phyloP scores from a whole-genome alignment of 2,888 invertebrate species.

The Agonopterix heracliana region DNA sequence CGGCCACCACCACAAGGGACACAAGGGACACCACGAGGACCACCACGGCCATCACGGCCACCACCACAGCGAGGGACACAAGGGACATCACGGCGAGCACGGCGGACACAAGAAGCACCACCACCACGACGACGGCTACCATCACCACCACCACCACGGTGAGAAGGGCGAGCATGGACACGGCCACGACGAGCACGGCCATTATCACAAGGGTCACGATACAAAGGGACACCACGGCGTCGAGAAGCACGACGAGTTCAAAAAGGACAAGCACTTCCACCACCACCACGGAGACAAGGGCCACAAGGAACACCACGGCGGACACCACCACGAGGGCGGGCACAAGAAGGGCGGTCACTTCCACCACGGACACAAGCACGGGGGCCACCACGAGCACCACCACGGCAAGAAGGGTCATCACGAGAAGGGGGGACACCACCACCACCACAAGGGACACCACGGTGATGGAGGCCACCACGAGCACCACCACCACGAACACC shows the following conservation, averaged over 20 bases:
- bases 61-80: slow-evolving; percentile 80
- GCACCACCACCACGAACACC: slow-evolving; percentile 82
- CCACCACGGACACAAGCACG: slow-evolving; percentile 87
- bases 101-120: slow-evolving; percentile 80
- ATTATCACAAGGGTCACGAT: slow-evolving; percentile 88
- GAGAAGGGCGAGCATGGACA: slow-evolving; percentile 79
- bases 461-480: slow-evolving; percentile 85
- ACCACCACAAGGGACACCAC: slow-evolving; percentile 86
- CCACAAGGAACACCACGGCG: slow-evolving; percentile 85
- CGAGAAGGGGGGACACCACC: slow-evolving; percentile 85
- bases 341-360: slow-evolving; percentile 87
- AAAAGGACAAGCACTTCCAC: slow-evolving; percentile 90
- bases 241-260: slow-evolving; percentile 88
- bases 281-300: slow-evolving; percentile 88
- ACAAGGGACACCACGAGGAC: slow-evolving; percentile 80
- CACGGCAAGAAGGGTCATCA: slow-evolving; percentile 87
- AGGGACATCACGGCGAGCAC: slow-evolving; percentile 77
- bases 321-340: slow-evolving; percentile 84
- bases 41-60: slow-evolving; percentile 82
- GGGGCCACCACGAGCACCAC: slow-evolving; percentile 84
- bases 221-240: slow-evolving; percentile 90
- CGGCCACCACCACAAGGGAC: slow-evolving; percentile 80
- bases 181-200: slow-evolving; percentile 75
- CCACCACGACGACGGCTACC: slow-evolving; percentile 80
- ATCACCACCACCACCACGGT: slow-evolving; percentile 78